Base-by-base conservation (phyloP, 2,113 vertebrate species). In the Eidolon helvum region DNA sequence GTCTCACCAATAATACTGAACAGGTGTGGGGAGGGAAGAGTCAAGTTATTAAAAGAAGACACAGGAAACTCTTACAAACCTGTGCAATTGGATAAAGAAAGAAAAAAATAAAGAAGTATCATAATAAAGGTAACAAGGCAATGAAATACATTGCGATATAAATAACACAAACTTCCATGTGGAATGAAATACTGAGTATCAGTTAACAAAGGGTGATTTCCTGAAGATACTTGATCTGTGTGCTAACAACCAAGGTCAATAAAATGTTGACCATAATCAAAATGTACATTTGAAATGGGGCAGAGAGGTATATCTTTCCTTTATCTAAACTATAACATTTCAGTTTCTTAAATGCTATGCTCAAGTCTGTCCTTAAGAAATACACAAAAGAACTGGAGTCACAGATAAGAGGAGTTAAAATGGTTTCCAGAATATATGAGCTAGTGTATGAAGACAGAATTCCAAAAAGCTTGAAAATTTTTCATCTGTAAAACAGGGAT, bases 351-450 rank as follows among this genome's bases (percentile, higher is more conserved):
- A 71, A 86, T 85, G 40, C 33, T 72, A 38, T 50, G 33, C 65
- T 94, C 71, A 69, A 53, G 80, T 88, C 45, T 77, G 57, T 57
- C 82, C 92, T 80, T 57, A 75, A 77, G 48, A 90, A 63, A 11
- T 63, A 38, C 90, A 61, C n/a, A 74, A 69, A 1, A 72, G 30
- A 87, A 91, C 66, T 48, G 21, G 24, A 66, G 43, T 63, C 87
- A 79, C 85, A 96, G 61, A 72, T 86, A 74, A 96, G 21, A 45
- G 38, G 18, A 87, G 65, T 50, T 63, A 72, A 96, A 94, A 90
- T 79, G 50, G 26, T 78, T 82, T 82, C 68, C 21, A 48, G 45
- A 66, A 59, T 43, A 28, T 38, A 77, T 4, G 28, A 90, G 33
- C 74, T 87, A 11, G 61, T 79, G 14, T 79, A 33, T 38, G 7